Base-by-base conservation (phyloP, 2,113 vertebrate genomes). In the Lophura nycthemera region DNA sequence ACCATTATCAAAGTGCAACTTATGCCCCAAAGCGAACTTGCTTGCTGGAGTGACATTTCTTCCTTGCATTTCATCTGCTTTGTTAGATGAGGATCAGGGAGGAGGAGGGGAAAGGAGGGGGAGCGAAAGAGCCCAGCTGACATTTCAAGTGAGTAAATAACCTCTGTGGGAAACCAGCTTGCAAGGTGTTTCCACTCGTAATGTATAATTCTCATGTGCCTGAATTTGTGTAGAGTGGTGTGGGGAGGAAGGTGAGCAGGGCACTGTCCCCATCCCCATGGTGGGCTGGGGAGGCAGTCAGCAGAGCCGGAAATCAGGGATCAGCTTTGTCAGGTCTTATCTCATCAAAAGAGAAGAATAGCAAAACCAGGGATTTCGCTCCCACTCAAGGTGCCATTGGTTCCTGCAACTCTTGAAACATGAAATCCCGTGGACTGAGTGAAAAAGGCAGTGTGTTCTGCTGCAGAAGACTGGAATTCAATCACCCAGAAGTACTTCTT, bases 1-100 rank as follows among this genome's bases (percentile, higher is more conserved):
- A 95, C 52, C 83, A 79, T 89, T 96, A 97, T 98, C 96, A 97
- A 90, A 90, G 79, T 73, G 65, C 63, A 89, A 74, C 90, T 88
- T 92, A 69, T 89, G 92, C 94, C 97, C 96, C 92, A 95, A 90
- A 96, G 92, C 69, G 21, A 92, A 89, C 83, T 91, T 69, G 13
- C 69, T 80, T 64, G 36, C 71, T 3, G 48, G 93, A 96, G 84
- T 96, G 96, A 90, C 95, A 97, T 92, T 88, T 88, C 93, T 95
- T 89, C 76, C 88, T 89, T 75, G 81, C 83, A 75, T 88, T 96
- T 96, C 93, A 94, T 92, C 95, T 96, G 92, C 89, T 92, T 90
- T 81, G 74, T 75, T 84, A 69, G 86, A 90, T 80, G 83, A 92
- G 79, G 86, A 78, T 66, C 36, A 30, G 50, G 57, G 85, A 78